Evolutionary conservation across 2,888 invertebrate species (phyloP).

Genomic region (Mesorhabditis spiculigera): DNA sequence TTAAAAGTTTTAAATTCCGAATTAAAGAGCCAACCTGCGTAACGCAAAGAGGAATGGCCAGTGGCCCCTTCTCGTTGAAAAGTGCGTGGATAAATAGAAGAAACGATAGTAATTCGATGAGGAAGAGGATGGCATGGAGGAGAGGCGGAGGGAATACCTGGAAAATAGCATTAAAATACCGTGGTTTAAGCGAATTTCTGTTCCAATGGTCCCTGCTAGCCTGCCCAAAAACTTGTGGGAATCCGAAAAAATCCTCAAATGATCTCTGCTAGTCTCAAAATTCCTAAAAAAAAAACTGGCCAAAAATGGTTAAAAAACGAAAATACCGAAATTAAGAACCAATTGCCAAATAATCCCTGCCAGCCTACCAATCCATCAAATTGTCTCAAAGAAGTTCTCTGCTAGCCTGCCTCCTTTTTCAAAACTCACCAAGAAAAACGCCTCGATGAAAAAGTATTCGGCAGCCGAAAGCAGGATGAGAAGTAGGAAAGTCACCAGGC

Average conservation of each 20-base stretch:
- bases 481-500: conserved; percentile 20
- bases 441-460: conserved; percentile 37
- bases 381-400: too few relatives aligned
- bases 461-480: conserved; percentile 26
- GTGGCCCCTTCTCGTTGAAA: conserved; percentile 21
- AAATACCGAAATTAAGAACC: too few relatives aligned
- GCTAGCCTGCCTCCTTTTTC: too few relatives aligned
- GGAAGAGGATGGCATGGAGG: conserved; percentile 29
- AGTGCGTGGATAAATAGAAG: conserved; percentile 28
- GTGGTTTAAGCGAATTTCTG: conserved; percentile 7
- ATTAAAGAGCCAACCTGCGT: conserved; percentile 18
- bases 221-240: too few relatives aligned
- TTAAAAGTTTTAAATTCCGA: background rate
- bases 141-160: conserved; percentile 1
- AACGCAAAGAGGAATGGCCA: conserved; percentile 26
- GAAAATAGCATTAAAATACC: background rate
- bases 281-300: too few relatives aligned
- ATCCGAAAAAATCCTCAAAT: too few relatives aligned
- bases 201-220: background rate
- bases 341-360: too few relatives aligned
- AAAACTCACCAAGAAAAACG: conserved; percentile 31
- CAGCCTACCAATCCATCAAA: too few relatives aligned
- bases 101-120: conserved; percentile 30
- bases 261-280: too few relatives aligned
- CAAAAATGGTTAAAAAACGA: too few relatives aligned